Conservation (phyloP, 2,113 vertebrate species). For the Corvus cornix region DNA sequence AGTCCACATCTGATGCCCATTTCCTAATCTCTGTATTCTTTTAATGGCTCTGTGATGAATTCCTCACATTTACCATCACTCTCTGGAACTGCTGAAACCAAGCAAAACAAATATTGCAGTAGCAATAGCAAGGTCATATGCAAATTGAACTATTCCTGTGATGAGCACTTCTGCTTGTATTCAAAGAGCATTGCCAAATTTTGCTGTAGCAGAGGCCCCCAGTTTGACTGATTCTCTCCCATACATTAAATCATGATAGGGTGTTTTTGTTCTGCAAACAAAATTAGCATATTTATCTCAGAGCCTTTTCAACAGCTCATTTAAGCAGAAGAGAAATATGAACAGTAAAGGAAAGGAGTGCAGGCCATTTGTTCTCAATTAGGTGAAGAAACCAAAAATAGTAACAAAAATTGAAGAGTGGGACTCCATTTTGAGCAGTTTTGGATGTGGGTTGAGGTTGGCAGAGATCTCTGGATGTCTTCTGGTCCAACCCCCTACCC, state of each 20-base stretch:
- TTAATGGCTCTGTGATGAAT: background rate
- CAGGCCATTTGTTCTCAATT: background rate
- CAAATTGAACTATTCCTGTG: background rate
- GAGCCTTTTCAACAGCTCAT: background rate
- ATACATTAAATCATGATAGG: background rate
- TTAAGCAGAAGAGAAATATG: background rate
- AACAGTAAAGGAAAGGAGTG: background rate
- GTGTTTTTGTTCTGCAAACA: background rate
- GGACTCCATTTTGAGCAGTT: background rate
- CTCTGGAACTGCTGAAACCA: background rate
- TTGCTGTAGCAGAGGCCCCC: background rate
- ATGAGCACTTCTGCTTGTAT: background rate
- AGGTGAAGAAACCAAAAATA: background rate
- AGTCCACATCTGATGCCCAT: background rate
- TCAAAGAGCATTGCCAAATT: background rate
- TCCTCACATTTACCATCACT: background rate
- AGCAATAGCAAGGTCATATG: conserved; percentile 19
- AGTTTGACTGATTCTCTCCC: background rate
- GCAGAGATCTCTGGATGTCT: background rate
- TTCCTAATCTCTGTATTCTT: background rate
- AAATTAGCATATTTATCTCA: background rate
- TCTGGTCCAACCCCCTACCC: background rate
- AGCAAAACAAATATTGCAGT: background rate
- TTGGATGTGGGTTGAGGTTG: background rate
- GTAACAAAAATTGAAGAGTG: background rate